phyloP scores from a whole-genome alignment of 1,140 invertebrate species.

The Globodera rostochiensis region DNA sequence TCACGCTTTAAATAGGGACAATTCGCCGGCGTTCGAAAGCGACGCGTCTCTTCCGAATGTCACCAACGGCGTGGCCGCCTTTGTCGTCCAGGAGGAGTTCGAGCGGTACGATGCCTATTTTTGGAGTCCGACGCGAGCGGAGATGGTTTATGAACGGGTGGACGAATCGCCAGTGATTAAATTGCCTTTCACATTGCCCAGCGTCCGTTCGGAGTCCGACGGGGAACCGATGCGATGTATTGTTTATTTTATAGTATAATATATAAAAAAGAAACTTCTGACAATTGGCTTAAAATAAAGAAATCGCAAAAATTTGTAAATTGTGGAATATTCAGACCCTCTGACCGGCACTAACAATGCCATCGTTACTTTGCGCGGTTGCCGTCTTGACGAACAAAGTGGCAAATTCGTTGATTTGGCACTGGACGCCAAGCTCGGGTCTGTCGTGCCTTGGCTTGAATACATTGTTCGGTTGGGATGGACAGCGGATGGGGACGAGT shows the following conservation, averaged over 20 bases:
- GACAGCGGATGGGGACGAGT: conserved; percentile 47
- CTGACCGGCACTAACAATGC: conserved; percentile 46
- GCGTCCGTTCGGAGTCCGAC: background rate
- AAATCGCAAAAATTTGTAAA: too few relatives aligned
- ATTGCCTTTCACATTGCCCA: conserved; percentile 42
- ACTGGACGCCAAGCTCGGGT: conserved; percentile 26
- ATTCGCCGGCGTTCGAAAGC: conserved; percentile 37
- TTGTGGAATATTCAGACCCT: conserved; percentile 9
- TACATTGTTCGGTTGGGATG: conserved; percentile 45
- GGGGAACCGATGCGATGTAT: conserved; percentile 39
- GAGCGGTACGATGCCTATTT: conserved; percentile 54
- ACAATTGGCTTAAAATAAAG: too few relatives aligned
- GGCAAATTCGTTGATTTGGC: conserved; percentile 30
- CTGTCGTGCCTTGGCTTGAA: conserved; percentile 47
- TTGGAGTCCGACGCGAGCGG: conserved; percentile 46
- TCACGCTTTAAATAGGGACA: background rate
- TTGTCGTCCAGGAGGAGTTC: conserved; percentile 54
- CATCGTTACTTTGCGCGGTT: conserved; percentile 29
- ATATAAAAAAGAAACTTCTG: too few relatives aligned
- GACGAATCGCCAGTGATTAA: conserved; percentile 42
- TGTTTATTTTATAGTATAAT: too few relatives aligned
- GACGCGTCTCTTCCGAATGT: conserved; percentile 21
- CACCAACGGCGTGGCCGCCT: conserved; percentile 48
- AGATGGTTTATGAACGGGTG: conserved; percentile 50
- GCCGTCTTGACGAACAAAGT: conserved; percentile 35